Evolutionary conservation across 2,888 invertebrate genomes (phyloP).

Genomic region (Stramonita haemastoma): DNA sequence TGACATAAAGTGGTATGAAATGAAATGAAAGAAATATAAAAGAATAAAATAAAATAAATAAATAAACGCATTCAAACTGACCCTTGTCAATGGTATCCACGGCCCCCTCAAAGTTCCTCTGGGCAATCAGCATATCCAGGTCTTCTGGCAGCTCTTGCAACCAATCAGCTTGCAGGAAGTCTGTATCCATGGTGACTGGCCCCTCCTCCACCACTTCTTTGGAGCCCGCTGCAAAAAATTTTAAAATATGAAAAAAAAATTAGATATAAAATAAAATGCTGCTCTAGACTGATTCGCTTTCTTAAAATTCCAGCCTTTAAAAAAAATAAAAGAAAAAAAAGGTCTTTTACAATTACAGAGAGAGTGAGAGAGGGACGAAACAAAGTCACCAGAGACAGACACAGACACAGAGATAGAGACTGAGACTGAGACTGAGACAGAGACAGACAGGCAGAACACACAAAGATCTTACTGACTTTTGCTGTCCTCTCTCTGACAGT

Average conservation of each 20-base stretch:
- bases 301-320: too few species aligned
- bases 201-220: conserved; percentile 48
- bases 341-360: too few species aligned
- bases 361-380: too few species aligned
- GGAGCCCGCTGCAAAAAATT: conserved; percentile 58
- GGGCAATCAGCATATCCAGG: conserved; percentile 95
- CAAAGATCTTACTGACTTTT: too few species aligned
- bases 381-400: not conserved
- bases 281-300: too few species aligned
- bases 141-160: conserved; percentile 93
- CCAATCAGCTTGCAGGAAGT: conserved; percentile 82
- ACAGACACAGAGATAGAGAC: not conserved
- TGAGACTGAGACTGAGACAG: not conserved
- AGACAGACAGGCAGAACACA: not conserved
- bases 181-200: conserved; percentile 65
- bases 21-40: too few species aligned
- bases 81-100: conserved; percentile 87
- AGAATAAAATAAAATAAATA: too few species aligned
- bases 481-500: too few species aligned
- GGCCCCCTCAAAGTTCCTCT: conserved; percentile 96
- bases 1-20: too few species aligned
- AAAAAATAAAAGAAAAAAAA: too few species aligned
- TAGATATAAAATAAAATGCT: too few species aligned
- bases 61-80: conserved; percentile 36
- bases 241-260: conserved; percentile 46